phyloP scores from a whole-genome alignment of 2,888 invertebrate genomes.

The Rhaphigaster nebulosa region DNA sequence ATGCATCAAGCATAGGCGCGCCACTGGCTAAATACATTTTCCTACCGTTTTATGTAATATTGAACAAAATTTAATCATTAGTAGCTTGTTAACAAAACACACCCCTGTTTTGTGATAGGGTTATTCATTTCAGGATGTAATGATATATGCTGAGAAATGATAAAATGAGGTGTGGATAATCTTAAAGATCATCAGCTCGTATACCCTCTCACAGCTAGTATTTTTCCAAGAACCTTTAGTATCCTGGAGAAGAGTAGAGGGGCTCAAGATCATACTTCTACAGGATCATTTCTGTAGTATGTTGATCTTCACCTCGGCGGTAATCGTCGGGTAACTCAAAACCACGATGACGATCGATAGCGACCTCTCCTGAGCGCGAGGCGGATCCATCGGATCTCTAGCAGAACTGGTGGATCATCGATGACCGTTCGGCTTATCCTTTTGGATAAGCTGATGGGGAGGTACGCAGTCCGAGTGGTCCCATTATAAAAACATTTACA shows the following conservation, averaged over 20 bases:
- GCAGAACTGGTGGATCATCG: background rate
- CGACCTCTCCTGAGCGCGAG: constrained; percentile 46
- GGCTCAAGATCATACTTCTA: background rate
- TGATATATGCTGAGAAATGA: background rate
- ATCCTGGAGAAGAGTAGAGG: background rate
- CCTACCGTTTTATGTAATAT: background rate
- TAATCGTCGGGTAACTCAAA: constrained; percentile 36
- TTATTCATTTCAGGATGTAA: background rate
- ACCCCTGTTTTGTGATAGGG: background rate
- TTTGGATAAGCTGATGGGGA: background rate
- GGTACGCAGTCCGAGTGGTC: constrained; percentile 14
- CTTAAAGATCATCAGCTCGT: background rate
- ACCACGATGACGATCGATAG: constrained; percentile 36
- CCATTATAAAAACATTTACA: background rate
- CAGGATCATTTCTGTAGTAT: constrained; percentile 7
- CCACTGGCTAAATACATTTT: background rate
- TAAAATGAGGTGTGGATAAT: background rate
- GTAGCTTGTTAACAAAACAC: background rate
- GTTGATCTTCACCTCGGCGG: constrained; percentile 33
- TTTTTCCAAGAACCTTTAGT: background rate
- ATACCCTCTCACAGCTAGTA: background rate
- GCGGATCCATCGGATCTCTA: background rate
- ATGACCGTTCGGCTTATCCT: constrained; percentile 18
- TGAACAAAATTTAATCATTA: background rate
- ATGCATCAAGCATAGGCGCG: background rate